Percentiles rank a stretch among this genome's conserved stretches.
phyloP scores from a whole-genome alignment of 2,797 vertebrate genomes.

The Acrocephalus scirpaceus region DNA sequence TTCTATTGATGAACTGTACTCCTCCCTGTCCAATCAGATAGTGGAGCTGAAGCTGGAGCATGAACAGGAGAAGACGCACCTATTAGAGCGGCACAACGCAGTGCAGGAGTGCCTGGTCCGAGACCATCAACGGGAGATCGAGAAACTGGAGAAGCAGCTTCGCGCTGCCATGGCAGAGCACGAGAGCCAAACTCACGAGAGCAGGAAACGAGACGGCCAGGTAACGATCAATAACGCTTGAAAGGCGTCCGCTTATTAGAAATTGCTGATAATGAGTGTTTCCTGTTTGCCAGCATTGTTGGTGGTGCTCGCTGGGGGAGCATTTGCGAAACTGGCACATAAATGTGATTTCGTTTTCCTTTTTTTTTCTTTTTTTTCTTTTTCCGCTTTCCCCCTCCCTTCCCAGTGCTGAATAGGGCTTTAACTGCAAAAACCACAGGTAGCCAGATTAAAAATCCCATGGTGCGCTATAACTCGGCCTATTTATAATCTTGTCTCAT shows the following conservation, averaged over 20 bases:
- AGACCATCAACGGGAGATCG: constrained; percentile 90
- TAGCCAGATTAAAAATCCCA: constrained; percentile 85
- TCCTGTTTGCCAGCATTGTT: constrained; percentile 71
- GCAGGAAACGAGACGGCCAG: constrained; percentile 90
- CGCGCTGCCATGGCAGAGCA: constrained; percentile 88
- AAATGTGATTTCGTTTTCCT: constrained; percentile 67
- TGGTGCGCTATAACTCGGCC: constrained; percentile 78
- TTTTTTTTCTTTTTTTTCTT: not conserved
- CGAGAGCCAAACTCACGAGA: constrained; percentile 87
- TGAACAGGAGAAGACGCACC: constrained; percentile 97
- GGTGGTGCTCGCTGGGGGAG: constrained; percentile 74
- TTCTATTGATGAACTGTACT: constrained; percentile 97
- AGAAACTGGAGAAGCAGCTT: constrained; percentile 88
- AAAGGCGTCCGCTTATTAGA: constrained; percentile 61
- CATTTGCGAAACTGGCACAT: constrained; percentile 77
- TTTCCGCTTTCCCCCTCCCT: constrained; percentile 42
- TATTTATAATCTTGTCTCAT: constrained; percentile 83
- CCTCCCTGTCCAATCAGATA: constrained; percentile 99
- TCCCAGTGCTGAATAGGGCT: constrained; percentile 78
- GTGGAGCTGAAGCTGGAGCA: constrained; percentile 95
- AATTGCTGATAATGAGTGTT: constrained; percentile 67
- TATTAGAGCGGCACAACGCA: constrained; percentile 92
- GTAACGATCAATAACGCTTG: constrained; percentile 81
- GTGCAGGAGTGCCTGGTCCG: constrained; percentile 94
- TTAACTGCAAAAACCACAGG: constrained; percentile 84